These are phyloP conservation scores for Caenorhabditis sp. DNA, from an alignment of 2,888 invertebrate genomes.

Conservation along the genomic window DNA sequence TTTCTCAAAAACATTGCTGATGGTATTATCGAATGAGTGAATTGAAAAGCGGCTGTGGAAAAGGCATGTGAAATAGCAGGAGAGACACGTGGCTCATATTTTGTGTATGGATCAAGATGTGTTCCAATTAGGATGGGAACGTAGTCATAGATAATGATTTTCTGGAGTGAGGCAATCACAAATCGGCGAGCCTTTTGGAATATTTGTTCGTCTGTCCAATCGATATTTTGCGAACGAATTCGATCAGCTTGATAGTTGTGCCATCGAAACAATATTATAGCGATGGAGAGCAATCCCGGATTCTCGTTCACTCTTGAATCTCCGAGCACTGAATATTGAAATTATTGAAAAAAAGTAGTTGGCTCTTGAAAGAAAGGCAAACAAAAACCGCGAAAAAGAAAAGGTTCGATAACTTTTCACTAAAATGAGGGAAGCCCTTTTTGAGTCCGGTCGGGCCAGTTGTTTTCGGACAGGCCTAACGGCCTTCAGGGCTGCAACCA, in stretches of 20 bases:
- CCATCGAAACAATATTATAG: slow-evolving; percentile 91
- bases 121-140: slow-evolving; percentile 81
- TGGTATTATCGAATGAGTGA: slow-evolving; percentile 88
- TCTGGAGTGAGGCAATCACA: slow-evolving; percentile 91
- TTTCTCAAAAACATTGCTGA: slow-evolving; percentile 67
- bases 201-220: slow-evolving; percentile 91
- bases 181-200: slow-evolving; percentile 88
- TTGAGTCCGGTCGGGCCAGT: too few species aligned
- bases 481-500: too few species aligned
- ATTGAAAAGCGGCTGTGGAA: slow-evolving; percentile 93
- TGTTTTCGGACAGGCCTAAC: too few species aligned
- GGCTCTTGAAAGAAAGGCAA: too few species aligned
- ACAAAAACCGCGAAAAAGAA: too few species aligned
- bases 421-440: too few species aligned
- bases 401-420: too few species aligned
- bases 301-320: slow-evolving; percentile 97
- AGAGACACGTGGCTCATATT: slow-evolving; percentile 89
- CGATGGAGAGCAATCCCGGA: slow-evolving; percentile 90
- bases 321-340: slow-evolving; percentile 88
- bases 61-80: slow-evolving; percentile 78
- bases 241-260: slow-evolving; percentile 89
- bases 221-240: slow-evolving; percentile 79
- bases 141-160: slow-evolving; percentile 93
- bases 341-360: too few species aligned
- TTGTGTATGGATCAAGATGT: slow-evolving; percentile 76